Conservation (phyloP, 2,888 invertebrate species). For the Philereme transversata region DNA sequence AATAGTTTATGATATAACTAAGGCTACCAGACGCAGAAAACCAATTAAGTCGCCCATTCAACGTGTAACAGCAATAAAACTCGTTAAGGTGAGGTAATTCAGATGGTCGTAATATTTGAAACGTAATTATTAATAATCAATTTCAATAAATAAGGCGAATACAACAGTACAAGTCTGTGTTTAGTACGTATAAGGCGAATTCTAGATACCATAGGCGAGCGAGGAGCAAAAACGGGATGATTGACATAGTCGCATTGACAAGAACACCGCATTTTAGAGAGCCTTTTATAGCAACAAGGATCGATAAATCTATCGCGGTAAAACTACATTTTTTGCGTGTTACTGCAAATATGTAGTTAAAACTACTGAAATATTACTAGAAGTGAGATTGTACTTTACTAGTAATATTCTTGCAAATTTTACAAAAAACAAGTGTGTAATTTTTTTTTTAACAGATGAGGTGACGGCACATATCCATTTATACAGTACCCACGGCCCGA, state of each 20-base stretch:
- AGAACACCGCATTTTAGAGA: conserved; percentile 24
- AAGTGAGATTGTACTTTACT: no score
- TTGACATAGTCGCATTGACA: conserved; percentile 28
- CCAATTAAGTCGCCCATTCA: conserved; percentile 35
- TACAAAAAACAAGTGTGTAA: no score
- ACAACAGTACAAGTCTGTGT: conserved; percentile 24
- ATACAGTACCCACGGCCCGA: no score
- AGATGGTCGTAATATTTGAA: conserved; percentile 31
- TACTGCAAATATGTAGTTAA: background rate
- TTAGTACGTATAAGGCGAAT: conserved; percentile 27
- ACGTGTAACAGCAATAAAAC: conserved; percentile 37
- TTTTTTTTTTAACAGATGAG: no score
- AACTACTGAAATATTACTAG: background rate
- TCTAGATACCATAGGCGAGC: conserved; percentile 25
- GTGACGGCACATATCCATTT: no score
- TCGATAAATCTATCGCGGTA: conserved; percentile 17
- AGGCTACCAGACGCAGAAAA: conserved; percentile 31
- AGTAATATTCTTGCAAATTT: no score
- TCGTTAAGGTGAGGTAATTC: conserved; percentile 34
- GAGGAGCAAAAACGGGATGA: conserved; percentile 31
- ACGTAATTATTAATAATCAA: conserved; percentile 33
- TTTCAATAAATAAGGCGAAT: conserved; percentile 28
- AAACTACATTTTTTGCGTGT: conserved; percentile 13
- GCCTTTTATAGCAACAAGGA: conserved; percentile 33
- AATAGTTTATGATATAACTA: conserved; percentile 27